Evolutionary conservation across 2,888 invertebrate species (phyloP), one percentile per base, ranked within the genome.

Genomic region (Caenorhabditis sulstoni): DNA sequence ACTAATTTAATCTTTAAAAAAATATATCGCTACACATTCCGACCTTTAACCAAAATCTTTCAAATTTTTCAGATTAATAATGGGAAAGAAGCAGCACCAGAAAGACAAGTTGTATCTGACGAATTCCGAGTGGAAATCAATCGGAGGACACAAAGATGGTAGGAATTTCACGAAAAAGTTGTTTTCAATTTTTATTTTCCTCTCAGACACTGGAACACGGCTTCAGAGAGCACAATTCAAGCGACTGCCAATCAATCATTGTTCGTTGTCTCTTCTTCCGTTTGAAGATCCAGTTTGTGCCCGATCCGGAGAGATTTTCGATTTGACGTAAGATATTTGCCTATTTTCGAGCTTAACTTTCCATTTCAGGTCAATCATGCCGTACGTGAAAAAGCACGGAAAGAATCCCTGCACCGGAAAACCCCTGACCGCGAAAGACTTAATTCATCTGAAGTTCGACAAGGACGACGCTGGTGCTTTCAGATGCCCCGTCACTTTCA

Each of bases 321-420:
- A 99, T 90, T 91, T 97, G 35, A 94, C 95, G 92, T 91, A 64
- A 78, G 81, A 55, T 53, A n/a, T n/a, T n/a, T n/a, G 55, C 9
- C 11, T 1, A 49, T 16, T 49, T 49, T 49, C 16, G 16, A 8
- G 4, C 7, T 22, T 22, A 22, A 22, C 1, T 47, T 47, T 37
- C 22, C 14, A 23, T 77, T 85, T 75, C 58, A 89, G 89, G 18
- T 68, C 81, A 35, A 90, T 90, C 53, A 79, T 86, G n/a, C 86
- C 87, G 14, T 90, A 90, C 58, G 45, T 90, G 14, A 87, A 87
- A 64, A 95, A 95, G 90, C 96, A 94, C 91, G 97, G 96, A 91
- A 92, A 95, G 2, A 97, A 97, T 92, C 98, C 99, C 29, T 94
- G 96, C 0, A 95, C 95, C 37, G 98, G 98, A 50, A 95, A 95